Conservation (phyloP, 2,888 invertebrate species). For the Melitaea athalia region DNA sequence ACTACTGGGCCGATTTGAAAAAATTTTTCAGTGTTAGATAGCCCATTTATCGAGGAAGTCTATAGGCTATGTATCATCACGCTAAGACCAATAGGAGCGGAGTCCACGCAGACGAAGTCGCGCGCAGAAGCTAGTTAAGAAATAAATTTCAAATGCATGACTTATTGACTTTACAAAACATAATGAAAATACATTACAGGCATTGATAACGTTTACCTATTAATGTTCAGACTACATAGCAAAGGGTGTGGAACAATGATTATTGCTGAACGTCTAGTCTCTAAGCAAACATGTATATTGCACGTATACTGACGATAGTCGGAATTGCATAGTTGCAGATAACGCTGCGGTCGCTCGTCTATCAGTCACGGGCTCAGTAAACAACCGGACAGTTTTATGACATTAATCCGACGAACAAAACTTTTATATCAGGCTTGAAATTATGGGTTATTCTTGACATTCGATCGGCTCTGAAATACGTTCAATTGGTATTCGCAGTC, state of each 20-base stretch:
- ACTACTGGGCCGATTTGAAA: too few species aligned
- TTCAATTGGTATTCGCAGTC: not conserved
- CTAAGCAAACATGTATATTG: constrained; percentile 13
- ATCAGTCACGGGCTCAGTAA: constrained; percentile 35
- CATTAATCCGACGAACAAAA: constrained; percentile 25
- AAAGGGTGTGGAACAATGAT: not conserved
- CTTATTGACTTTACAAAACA: too few species aligned
- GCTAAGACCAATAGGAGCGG: too few species aligned
- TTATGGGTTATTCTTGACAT: not conserved
- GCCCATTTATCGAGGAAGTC: too few species aligned
- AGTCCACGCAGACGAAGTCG: too few species aligned
- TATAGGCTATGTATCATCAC: too few species aligned
- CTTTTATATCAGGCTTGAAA: constrained; percentile 13
- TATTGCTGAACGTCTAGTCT: not conserved
- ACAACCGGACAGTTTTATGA: constrained; percentile 32
- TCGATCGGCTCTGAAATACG: not conserved
- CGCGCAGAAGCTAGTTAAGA: too few species aligned
- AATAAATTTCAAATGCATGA: too few species aligned
- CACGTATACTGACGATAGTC: constrained; percentile 13
- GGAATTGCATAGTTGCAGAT: constrained; percentile 30
- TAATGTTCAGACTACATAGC: not conserved
- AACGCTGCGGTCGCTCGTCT: constrained; percentile 32
- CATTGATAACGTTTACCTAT: not conserved
- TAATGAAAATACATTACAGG: not conserved
- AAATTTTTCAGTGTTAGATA: too few species aligned